Evolutionary conservation across 2,888 invertebrate species (phyloP).

Genomic region (Cyclophora albipunctata): DNA sequence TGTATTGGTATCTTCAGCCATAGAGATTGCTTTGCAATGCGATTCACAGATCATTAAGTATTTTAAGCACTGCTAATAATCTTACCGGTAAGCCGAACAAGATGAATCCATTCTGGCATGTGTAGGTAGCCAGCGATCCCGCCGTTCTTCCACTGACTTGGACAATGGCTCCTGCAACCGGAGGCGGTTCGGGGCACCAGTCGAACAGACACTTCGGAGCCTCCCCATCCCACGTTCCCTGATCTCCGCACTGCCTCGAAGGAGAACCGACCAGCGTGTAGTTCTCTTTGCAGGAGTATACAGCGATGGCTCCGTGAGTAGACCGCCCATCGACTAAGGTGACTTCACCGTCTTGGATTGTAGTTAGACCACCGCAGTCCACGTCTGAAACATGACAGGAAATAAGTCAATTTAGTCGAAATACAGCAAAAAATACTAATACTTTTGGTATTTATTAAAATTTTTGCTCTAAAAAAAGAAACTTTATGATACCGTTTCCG

Average conservation of each 20-base stretch:
- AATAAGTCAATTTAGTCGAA: not conserved
- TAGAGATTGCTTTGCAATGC: too few species aligned
- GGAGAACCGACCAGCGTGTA: conserved; percentile 87
- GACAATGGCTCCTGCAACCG: conserved; percentile 84
- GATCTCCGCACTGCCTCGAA: conserved; percentile 82
- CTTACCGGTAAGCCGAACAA: conserved; percentile 87
- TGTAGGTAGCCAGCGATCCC: conserved; percentile 87
- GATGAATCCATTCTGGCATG: conserved; percentile 88
- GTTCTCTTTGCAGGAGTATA: conserved; percentile 88
- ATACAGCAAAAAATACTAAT: too few species aligned
- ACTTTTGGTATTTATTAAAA: too few species aligned
- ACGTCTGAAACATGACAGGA: conserved; percentile 77
- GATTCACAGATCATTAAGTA: too few species aligned
- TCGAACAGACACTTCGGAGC: conserved; percentile 88
- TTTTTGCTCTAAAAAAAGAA: too few species aligned
- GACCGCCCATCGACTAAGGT: conserved; percentile 81
- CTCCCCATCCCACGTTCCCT: conserved; percentile 85
- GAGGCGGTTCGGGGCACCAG: conserved; percentile 91
- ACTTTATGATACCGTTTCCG: too few species aligned
- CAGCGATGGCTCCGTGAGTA: conserved; percentile 84
- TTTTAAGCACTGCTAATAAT: conserved; percentile 4
- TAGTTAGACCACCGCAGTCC: conserved; percentile 82
- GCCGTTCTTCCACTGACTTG: conserved; percentile 82
- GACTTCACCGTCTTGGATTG: conserved; percentile 84
- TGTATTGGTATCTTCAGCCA: too few species aligned